Percentiles rank a stretch among this genome's conserved stretches.
These are phyloP conservation scores for Conus betulinus DNA, from an alignment of 1,140 invertebrate species.

Conservation along the genomic window DNA sequence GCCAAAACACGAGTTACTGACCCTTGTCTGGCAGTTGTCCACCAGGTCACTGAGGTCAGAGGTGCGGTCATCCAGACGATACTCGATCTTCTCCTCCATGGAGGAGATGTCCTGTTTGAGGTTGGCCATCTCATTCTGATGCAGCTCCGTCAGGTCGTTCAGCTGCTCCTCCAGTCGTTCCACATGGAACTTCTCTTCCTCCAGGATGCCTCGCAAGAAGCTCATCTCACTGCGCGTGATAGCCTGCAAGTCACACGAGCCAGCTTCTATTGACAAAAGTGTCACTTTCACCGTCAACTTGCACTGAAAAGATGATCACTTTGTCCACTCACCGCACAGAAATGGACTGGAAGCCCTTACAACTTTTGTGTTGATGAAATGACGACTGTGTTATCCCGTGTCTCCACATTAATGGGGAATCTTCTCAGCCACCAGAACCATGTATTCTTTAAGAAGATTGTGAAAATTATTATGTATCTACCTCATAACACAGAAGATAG, in stretches of 20 bases:
- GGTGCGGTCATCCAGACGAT: conserved; percentile 96
- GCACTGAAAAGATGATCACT: no score
- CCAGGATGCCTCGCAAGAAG: conserved; percentile 77
- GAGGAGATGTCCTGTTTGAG: conserved; percentile 88
- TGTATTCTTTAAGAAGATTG: no score
- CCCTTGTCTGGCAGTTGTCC: conserved; percentile 96
- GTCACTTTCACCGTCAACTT: no score
- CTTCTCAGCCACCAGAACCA: no score
- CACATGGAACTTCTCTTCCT: conserved; percentile 77
- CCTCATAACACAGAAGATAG: no score
- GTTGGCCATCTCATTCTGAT: conserved; percentile 96
- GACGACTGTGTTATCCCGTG: no score
- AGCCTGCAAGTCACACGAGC: background rate
- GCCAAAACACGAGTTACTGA: conserved; percentile 68
- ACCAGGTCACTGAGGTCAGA: conserved; percentile 96
- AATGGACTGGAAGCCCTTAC: no score
- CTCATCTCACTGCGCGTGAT: conserved; percentile 52
- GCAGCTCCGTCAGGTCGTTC: conserved; percentile 96
- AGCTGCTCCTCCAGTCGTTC: conserved; percentile 95
- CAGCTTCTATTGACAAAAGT: no score
- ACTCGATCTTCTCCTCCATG: conserved; percentile 98
- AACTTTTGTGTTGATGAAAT: no score
- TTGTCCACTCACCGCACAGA: no score
- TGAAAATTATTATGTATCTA: no score
- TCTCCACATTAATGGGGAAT: no score